These are phyloP conservation scores for Sorex fumeus DNA, from an alignment of 2,113 vertebrate genomes.

Conservation along the genomic window DNA sequence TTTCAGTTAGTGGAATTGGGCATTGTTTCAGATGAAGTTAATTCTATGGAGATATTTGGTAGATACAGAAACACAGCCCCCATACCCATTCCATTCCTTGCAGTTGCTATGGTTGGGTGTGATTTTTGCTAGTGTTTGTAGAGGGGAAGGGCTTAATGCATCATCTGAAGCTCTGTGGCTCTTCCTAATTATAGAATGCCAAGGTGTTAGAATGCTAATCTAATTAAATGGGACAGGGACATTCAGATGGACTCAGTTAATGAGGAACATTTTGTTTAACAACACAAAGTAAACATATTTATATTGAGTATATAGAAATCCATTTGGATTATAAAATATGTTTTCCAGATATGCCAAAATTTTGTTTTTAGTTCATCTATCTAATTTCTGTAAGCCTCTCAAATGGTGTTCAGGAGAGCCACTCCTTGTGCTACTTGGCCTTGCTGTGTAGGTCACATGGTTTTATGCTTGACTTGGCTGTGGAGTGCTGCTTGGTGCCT, in stretches of 20 bases:
- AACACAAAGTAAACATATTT: neutral
- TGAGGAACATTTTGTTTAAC: neutral
- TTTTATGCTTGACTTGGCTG: neutral
- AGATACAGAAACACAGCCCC: neutral
- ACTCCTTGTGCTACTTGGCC: too few species aligned
- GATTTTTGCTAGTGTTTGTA: neutral
- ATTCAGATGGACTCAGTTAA: neutral
- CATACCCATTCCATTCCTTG: neutral
- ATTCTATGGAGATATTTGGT: neutral
- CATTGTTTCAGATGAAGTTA: slow-evolving; percentile 4
- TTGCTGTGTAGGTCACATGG: neutral
- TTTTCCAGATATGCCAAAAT: slow-evolving; percentile 33
- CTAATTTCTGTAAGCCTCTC: too few species aligned
- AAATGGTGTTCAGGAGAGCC: too few species aligned
- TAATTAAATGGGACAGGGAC: neutral
- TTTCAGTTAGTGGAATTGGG: slow-evolving; percentile 36
- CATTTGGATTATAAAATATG: neutral
- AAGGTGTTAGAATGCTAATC: neutral
- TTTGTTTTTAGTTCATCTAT: neutral
- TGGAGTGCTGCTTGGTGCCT: too few species aligned
- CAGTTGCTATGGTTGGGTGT: neutral
- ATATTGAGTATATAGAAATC: neutral
- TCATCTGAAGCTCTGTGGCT: neutral
- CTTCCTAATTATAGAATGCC: neutral
- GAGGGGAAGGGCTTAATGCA: neutral